Evolutionary conservation across 1,140 invertebrate species (phyloP), one percentile per base, ranked within the genome.

Genomic region (Pachyrhynchus sulphureomaculatus): DNA sequence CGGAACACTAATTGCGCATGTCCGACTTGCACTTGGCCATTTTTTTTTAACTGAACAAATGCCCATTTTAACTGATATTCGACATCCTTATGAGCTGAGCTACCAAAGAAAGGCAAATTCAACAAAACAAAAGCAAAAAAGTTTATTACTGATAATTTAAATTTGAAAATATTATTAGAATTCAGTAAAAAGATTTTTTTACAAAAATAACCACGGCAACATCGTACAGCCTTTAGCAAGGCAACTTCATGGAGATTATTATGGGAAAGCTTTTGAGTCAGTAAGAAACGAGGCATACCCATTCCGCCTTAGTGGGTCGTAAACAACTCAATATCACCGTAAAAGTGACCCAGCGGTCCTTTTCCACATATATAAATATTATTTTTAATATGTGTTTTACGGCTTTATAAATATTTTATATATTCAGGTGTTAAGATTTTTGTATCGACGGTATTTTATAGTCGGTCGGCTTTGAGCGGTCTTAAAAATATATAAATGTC

Each of bases 381-480:
- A 75, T 75, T 76, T 76, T 76, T 76, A 76, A 76, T 76, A 75
- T 68, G 69, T 70, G 63, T 74, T 76, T 76, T 75, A 76, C 73
- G 74, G 68, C 72, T 74, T 75, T 75, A 75, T 76, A 76, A 72
- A 75, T 76, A 76, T 76, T 75, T 76, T 73, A 76, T 75, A 72
- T 68, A 69, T 76, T 76, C 74, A 74, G 74, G 74, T 76, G 74
- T 74, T 74, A 74, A 72, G 73, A 69, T 71, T 70, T 71, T 69
- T 70, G 70, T 72, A 68, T 64, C 57, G 52, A 56, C 52, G 42
- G 51, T 56, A 67, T 64, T 67, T 67, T 70, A 69, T 65, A 62
- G 65, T 62, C 68, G 65, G 65, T n/a, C 34, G 49, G 51, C 48
- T 60, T 64, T 62, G 57, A 62, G 47, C 56, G 33, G 51, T 34